phyloP scores from a whole-genome alignment of 2,888 invertebrate genomes.

The Xestia xanthographa region DNA sequence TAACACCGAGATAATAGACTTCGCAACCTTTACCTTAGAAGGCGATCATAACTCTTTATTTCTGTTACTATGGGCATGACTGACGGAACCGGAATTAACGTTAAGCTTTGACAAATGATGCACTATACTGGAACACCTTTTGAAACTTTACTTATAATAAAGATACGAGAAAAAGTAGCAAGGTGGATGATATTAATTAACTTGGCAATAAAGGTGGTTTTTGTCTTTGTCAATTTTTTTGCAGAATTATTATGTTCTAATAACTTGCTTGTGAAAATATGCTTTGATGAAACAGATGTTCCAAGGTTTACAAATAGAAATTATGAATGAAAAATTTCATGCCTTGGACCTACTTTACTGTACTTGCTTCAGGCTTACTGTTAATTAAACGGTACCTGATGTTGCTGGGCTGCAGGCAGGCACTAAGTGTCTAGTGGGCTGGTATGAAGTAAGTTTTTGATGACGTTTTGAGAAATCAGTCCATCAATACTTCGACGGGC shows the following conservation, averaged over 20 bases:
- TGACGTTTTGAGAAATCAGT: not conserved
- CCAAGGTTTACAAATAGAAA: not conserved
- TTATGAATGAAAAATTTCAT: not conserved
- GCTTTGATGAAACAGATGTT: not conserved
- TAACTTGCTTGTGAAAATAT: not conserved
- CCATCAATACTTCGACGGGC: not conserved
- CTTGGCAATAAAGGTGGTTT: not conserved
- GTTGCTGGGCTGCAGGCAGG: not conserved
- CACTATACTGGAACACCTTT: constrained; percentile 3
- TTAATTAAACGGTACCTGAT: not conserved
- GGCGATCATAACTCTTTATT: constrained; percentile 22
- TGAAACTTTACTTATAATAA: not conserved
- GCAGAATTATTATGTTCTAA: too few relatives aligned
- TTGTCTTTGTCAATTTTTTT: not conserved
- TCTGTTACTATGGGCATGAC: not conserved
- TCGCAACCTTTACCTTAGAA: constrained; percentile 43
- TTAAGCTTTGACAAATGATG: constrained; percentile 2
- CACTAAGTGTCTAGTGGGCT: not conserved
- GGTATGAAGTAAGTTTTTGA: not conserved
- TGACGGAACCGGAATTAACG: constrained; percentile 35
- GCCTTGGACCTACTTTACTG: not conserved
- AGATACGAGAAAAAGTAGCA: not conserved
- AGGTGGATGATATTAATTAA: not conserved
- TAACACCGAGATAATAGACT: constrained; percentile 20
- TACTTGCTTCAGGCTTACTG: not conserved